Conservation (phyloP, 2,797 vertebrate species). For the Arctocebus calabarensis region DNA sequence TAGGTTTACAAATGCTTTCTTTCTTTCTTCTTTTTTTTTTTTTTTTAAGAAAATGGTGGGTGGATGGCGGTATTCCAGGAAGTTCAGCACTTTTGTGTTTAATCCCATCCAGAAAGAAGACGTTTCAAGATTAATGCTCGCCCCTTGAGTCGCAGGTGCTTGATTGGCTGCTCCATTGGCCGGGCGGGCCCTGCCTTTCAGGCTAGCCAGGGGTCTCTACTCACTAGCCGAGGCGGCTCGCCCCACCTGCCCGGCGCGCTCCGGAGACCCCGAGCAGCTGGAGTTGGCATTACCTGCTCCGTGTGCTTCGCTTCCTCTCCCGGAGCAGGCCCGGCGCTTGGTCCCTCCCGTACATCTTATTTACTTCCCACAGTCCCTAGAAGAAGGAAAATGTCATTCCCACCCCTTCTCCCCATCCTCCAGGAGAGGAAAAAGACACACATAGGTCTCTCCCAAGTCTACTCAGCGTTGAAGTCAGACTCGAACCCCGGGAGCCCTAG, state of each 20-base stretch:
- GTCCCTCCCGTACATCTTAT: not conserved
- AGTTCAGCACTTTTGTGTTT: not conserved
- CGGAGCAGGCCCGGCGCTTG: not conserved
- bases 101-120: not conserved
- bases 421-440: not conserved
- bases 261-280: rapidly evolving
- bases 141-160: too few relatives aligned
- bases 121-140: not conserved
- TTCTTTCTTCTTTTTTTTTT: not conserved
- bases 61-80: not conserved
- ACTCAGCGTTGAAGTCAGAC: not conserved
- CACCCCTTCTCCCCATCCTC: not conserved
- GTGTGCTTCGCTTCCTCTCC: not conserved
- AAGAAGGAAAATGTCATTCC: not conserved
- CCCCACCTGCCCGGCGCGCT: not conserved
- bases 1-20: not conserved
- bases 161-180: not conserved
- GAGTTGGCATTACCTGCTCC: not conserved
- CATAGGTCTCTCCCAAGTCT: not conserved
- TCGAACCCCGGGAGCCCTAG: not conserved
- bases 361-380: not conserved
- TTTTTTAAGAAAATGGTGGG: not conserved
- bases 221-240: not conserved
- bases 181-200: not conserved
- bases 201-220: not conserved